A percentile compares a stretch with the other conserved stretches of the same genome.
These are phyloP conservation scores for Drosophila paramelanica DNA, from an alignment of 2,888 invertebrate genomes.

Conservation along the genomic window DNA sequence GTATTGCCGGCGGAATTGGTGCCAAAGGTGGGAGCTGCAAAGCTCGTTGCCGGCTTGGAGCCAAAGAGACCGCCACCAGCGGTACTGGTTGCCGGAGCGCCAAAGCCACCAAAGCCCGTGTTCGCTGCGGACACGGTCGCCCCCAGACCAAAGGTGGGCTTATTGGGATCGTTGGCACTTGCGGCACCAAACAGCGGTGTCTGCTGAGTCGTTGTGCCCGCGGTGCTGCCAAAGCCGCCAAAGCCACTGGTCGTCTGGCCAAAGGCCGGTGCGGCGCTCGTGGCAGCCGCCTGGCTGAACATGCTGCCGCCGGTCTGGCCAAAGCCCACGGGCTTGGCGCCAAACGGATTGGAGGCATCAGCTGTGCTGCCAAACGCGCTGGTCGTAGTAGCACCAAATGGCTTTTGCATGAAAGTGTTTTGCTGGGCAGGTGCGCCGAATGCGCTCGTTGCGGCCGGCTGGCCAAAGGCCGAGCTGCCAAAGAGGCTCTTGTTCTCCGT, in stretches of 20 bases:
- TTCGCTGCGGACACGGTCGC: conserved; percentile 72
- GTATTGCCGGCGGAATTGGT: conserved; percentile 76
- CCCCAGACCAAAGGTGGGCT: conserved; percentile 82
- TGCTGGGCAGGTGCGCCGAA: conserved; percentile 87
- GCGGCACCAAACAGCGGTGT: conserved; percentile 80
- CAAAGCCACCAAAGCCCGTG: conserved; percentile 84
- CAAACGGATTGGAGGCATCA: conserved; percentile 83
- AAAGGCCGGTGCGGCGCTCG: conserved; percentile 86
- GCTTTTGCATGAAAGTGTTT: conserved; percentile 89
- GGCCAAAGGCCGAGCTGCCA: conserved; percentile 86
- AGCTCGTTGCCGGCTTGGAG: conserved; percentile 84
- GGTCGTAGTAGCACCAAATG: conserved; percentile 86
- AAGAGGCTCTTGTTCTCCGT: conserved; percentile 87
- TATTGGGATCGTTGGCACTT: conserved; percentile 83
- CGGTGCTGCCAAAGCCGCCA: conserved; percentile 83
- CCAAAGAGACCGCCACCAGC: conserved; percentile 84
- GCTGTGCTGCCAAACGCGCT: conserved; percentile 78
- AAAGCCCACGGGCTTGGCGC: conserved; percentile 81
- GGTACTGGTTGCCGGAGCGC: conserved; percentile 83
- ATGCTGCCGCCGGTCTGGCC: conserved; percentile 86
- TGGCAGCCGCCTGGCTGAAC: conserved; percentile 86
- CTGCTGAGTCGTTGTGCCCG: conserved; percentile 65
- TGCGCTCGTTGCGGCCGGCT: conserved; percentile 82
- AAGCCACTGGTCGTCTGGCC: conserved; percentile 83
- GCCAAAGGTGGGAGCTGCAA: conserved; percentile 84